Evolutionary conservation across 2,113 vertebrate species (phyloP), one percentile per base, ranked within the genome.

Genomic region (Acrocephalus kingi): DNA sequence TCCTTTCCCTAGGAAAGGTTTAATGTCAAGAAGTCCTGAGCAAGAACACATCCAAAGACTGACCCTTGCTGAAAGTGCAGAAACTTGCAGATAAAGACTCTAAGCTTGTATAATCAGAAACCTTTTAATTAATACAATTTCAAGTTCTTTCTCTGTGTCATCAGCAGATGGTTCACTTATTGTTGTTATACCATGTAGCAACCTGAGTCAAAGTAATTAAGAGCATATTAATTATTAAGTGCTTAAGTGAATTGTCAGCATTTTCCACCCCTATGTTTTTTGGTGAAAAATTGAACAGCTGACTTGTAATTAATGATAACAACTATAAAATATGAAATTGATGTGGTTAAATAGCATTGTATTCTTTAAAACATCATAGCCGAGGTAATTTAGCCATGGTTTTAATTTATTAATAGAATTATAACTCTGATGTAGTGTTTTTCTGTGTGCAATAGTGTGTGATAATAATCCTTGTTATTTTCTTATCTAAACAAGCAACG

Each of bases 191-290:
- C 89, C 82, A 71, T 76, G 66, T n/a, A 75, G 68, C 62, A 85
- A 94, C 91, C 74, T 58, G 66, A 97, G 69, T 93, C 87, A 97
- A 97, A 98, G 96, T 97, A 98, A 97, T 97, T 97, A 97, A 95
- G 84, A 97, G 84, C 88, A 94, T 94, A 90, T 84, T 93, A 97
- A 97, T 97, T 97, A 97, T 97, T 97, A 97, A 96, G 35, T 62
- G 89, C 39, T 92, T 92, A 94, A 96, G 92, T 96, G 87, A 95
- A 95, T 91, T 84, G 91, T 96, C 92, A 94, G 62, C 52, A 90
- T 95, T 97, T 62, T 68, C 33, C 41, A 91, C 52, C 92, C 56
- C 75, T 94, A 71, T 89, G 12, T 88, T 95, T 97, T n/a, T 89
- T 87, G 81, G 85, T 72, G 72, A 89, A 94, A 95, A 87, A 82